These are phyloP conservation scores for Ferrisia virgata DNA, from an alignment of 2,888 invertebrate genomes.

Conservation along the genomic window DNA sequence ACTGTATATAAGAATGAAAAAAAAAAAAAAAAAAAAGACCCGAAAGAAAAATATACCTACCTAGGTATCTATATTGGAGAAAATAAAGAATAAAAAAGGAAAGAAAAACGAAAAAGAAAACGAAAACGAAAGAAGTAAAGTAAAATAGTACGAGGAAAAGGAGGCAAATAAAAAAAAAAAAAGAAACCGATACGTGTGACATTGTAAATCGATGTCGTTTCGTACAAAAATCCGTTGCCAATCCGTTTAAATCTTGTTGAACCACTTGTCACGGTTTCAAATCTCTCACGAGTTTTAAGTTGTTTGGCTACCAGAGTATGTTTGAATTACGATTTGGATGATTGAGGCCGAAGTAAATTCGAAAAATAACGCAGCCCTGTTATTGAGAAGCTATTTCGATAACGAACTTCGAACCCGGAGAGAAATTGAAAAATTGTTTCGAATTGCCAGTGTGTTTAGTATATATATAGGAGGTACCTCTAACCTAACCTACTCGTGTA, in stretches of 20 bases:
- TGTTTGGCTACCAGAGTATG: conserved; percentile 19
- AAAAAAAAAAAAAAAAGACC: background rate
- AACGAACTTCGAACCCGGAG: conserved; percentile 17
- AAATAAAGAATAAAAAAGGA: background rate
- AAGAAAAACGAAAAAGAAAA: background rate
- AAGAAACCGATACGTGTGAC: conserved; percentile 7
- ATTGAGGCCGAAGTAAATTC: conserved; percentile 31
- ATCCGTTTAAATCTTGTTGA: conserved; percentile 30
- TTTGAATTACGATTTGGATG: conserved; percentile 33
- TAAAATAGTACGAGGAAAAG: background rate
- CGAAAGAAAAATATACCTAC: background rate
- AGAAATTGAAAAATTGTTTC: conserved; percentile 26
- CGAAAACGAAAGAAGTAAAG: background rate
- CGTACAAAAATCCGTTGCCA: conserved; percentile 6
- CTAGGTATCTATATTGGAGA: too few relatives aligned
- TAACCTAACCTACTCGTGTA: background rate
- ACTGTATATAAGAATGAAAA: background rate
- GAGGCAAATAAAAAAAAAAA: background rate
- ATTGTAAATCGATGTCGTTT: conserved; percentile 25
- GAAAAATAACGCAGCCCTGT: background rate
- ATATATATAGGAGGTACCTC: too few relatives aligned
- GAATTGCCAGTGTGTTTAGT: background rate
- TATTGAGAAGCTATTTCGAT: conserved; percentile 21
- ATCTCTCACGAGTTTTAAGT: conserved; percentile 25
- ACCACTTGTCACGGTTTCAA: conserved; percentile 9